Conservation (phyloP, 2,888 invertebrate genomes). For the Zaprionus lineosus region DNA sequence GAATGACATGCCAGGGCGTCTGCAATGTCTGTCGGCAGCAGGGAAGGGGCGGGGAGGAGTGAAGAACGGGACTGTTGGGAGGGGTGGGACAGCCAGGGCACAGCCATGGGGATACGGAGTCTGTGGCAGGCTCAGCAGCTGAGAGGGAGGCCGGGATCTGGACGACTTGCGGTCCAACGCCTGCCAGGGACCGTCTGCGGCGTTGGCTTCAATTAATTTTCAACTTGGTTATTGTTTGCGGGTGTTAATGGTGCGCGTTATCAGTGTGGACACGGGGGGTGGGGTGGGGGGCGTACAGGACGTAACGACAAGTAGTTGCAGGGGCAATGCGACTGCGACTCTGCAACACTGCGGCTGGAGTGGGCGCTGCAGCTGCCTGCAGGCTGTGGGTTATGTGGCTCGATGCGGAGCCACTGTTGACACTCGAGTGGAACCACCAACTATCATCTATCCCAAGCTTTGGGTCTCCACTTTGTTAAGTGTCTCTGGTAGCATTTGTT, state of each 20-base stretch:
- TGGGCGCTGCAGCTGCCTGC: conserved; percentile 24
- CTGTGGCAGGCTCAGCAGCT: not conserved
- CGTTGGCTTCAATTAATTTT: conserved; percentile 79
- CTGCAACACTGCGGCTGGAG: conserved; percentile 1
- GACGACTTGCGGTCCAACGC: conserved; percentile 50
- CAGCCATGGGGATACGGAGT: no score
- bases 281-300: conserved; percentile 1
- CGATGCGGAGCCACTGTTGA: conserved; percentile 43
- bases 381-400: conserved; percentile 42
- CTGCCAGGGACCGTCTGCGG: conserved; percentile 61
- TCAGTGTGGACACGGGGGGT: conserved; percentile 15
- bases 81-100: no score
- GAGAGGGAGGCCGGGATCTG: conserved; percentile 1
- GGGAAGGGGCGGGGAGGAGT: conserved; percentile 13
- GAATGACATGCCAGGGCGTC: conserved; percentile 65
- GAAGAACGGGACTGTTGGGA: no score
- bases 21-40: conserved; percentile 52
- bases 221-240: conserved; percentile 66
- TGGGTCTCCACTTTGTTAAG: conserved; percentile 3
- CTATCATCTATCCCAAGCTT: not conserved
- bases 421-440: conserved; percentile 22
- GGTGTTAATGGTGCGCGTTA: conserved; percentile 60
- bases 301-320: no score
- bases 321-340: no score
- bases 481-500: conserved; percentile 22